A percentile compares a stretch with the other conserved stretches of the same genome.
phyloP scores from a whole-genome alignment of 1,140 invertebrate genomes.

The Scaptomyza pallida region DNA sequence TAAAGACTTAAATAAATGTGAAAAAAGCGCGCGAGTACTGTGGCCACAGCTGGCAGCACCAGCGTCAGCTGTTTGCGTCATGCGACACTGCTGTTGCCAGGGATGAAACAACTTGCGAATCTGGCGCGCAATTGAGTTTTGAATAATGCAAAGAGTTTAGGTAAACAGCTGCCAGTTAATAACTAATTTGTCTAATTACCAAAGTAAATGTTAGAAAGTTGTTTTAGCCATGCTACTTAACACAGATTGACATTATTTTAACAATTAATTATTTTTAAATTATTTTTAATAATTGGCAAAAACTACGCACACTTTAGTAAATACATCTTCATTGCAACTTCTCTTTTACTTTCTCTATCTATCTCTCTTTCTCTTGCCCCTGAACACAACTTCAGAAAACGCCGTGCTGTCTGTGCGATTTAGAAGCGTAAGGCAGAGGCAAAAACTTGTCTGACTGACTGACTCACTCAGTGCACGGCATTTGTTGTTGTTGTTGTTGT shows the following conservation, averaged over 20 bases:
- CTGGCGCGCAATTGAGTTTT: conserved; percentile 21
- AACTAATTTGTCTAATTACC: conserved; percentile 3
- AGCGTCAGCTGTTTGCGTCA: conserved; percentile 24
- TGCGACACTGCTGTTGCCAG: conserved; percentile 34
- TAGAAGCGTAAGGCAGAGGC: background rate
- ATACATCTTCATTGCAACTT: background rate
- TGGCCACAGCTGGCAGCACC: conserved; percentile 24
- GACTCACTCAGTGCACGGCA: conserved; percentile 38
- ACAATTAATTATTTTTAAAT: background rate
- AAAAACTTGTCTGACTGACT: conserved; percentile 8
- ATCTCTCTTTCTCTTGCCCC: background rate
- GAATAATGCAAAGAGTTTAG: background rate
- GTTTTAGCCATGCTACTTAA: background rate
- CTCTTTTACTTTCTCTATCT: background rate
- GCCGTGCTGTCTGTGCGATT: conserved; percentile 51
- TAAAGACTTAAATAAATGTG: background rate
- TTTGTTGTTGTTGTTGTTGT: conserved; percentile 10
- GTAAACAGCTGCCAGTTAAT: background rate
- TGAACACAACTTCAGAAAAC: conserved; percentile 2
- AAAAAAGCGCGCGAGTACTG: conserved; percentile 31
- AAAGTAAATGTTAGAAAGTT: conserved; percentile 13
- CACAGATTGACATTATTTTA: background rate
- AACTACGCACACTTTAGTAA: conserved; percentile 18
- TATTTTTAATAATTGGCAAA: conserved; percentile 34
- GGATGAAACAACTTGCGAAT: background rate